Evolutionary conservation across 2,797 vertebrate genomes (phyloP).

Genomic region (Trachops cirrhosus): DNA sequence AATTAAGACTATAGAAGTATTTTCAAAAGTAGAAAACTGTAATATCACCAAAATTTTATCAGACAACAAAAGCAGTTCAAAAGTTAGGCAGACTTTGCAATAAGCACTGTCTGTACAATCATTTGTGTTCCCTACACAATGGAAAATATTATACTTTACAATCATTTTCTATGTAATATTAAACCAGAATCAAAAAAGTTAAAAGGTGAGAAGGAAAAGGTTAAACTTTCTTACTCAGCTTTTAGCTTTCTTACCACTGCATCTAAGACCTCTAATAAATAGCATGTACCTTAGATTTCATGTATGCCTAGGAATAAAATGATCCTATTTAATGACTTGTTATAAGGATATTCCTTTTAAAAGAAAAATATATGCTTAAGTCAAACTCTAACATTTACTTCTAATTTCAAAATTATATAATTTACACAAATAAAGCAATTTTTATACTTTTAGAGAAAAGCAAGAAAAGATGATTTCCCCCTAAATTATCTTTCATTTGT

Average conservation of each 20-base stretch:
- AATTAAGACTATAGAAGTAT: background rate
- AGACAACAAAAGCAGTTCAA: background rate
- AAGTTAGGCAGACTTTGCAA: constrained; percentile 5
- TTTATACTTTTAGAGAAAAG: background rate
- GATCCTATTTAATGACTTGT: background rate
- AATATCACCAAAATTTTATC: background rate
- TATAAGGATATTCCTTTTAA: constrained; percentile 25
- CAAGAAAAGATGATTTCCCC: background rate
- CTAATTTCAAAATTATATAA: background rate
- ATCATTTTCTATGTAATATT: background rate
- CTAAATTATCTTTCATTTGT: background rate
- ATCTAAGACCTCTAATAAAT: constrained; percentile 2
- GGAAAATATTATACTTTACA: constrained; percentile 20
- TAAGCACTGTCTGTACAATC: background rate
- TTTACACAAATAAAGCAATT: constrained; percentile 12
- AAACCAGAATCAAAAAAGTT: constrained; percentile 50
- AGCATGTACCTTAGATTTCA: background rate
- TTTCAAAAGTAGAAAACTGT: constrained; percentile 29
- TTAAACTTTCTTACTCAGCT: background rate
- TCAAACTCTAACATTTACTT: background rate
- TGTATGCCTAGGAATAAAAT: constrained; percentile 27
- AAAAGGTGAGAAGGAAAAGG: constrained; percentile 16
- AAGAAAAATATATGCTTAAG: background rate
- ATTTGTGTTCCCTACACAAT: background rate
- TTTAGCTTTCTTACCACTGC: background rate